Evolutionary conservation across 2,888 invertebrate genomes (phyloP), one percentile per base, ranked within the genome.

Genomic region (Hybos culiciformis): DNA sequence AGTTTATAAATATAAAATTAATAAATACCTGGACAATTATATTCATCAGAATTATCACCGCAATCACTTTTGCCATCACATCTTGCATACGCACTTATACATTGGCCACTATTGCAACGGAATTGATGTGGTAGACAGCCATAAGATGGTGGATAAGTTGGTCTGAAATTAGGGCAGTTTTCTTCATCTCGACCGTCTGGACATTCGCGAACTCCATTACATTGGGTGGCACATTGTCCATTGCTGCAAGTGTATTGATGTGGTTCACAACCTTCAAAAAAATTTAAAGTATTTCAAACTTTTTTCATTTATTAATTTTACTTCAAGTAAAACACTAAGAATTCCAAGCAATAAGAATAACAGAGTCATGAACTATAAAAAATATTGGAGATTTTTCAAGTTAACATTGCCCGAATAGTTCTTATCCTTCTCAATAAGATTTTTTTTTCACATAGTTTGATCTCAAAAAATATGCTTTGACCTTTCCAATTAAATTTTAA

Each of bases 221-320:
- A 90, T 46, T 65, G 60, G 45, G 70, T 72, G 18, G 68, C 75
- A 53, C 85, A 86, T 45, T 74, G 69, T 2, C 82, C 79, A 46
- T 76, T 74, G 23, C 57, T 58, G 59, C 88, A 88, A 48, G 73
- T 73, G 69, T 78, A 86, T 57, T 83, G 72, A 53, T 75, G 71
- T 3, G 61, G 50, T 9, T 64, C 61, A 61, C 87, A 87, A 51
- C 71, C 82, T 81, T n/a, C n/a, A n/a, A n/a, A n/a, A n/a, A n/a
- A n/a, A n/a, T n/a, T n/a, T n/a, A n/a, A n/a, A n/a, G n/a, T n/a
- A n/a, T n/a, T n/a, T n/a, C n/a, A n/a, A n/a, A n/a, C n/a, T n/a
- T n/a, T n/a, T n/a, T n/a, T n/a, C n/a, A n/a, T n/a, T n/a, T n/a
- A n/a, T n/a, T n/a, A n/a, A n/a, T n/a, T n/a, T n/a, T n/a, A n/a